Base-by-base conservation (phyloP, 2,113 vertebrate species). In the Oryzias javanicus region DNA sequence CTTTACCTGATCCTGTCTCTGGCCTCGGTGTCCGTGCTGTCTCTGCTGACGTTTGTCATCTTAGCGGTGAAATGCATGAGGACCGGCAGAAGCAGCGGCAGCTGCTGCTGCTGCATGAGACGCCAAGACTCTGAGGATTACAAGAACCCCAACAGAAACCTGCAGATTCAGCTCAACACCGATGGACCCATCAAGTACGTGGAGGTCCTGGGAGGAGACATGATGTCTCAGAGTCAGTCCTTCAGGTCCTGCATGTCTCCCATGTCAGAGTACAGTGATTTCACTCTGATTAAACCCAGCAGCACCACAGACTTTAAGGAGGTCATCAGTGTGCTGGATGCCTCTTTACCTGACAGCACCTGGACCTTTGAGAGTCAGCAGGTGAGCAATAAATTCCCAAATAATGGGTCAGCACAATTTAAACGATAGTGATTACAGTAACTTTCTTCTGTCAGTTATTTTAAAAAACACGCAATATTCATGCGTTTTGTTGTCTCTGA, bases 211-310 rank as follows among this genome's bases (percentile, higher is more conserved):
- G 89, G 89, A 61, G 93, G 91, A 70, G 88, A 90, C 78, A 85
- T 89, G 18, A 72, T 92, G 49, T 91, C 91, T 1, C 92, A 86
- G 67, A 88, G 86, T 81, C 82, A 85, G 72, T 81, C 90, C 29
- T 93, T 92, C 81, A 90, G 92, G 70, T 92, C 92, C 67, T 93
- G 91, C 64, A 89, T 93, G 70, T 94, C 92, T 25, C 91, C 91
- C 0, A 89, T 92, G 68, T 93, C 93, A 42, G 91, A 92, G 75
- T 91, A 91, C 90, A 92, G 93, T 74, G 92, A 93, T 64, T 94
- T 95, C 77, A 94, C 93, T 64, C 90, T 94, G 67, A 88, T 94
- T 25, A 92, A 93, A 68, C 91, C 92, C 76, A 83, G 74, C 70
- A 84, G 80, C 58, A 82, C 79, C 54, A 76, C 78, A 56, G 76